A percentile compares a stretch with the other conserved stretches of the same genome.
These are phyloP conservation scores for Dermochelys coriacea DNA, from an alignment of 2,797 vertebrate genomes.

Conservation along the genomic window DNA sequence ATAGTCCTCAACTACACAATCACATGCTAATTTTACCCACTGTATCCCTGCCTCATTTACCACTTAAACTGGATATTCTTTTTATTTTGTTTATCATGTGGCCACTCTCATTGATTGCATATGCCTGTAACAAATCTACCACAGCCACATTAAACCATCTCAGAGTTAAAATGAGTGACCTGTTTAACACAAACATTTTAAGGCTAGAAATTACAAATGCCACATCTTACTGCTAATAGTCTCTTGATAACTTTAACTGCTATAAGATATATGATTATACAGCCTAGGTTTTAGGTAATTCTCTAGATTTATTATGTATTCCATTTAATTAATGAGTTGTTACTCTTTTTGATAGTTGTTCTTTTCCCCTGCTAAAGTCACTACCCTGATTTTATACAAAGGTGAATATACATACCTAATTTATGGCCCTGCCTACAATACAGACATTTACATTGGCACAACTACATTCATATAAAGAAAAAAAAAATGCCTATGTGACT, in stretches of 20 bases:
- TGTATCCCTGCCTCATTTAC: background rate
- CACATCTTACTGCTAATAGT: background rate
- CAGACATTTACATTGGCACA: background rate
- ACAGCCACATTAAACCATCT: constrained; percentile 2
- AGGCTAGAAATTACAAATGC: background rate
- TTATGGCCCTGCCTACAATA: accelerated
- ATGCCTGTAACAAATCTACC: background rate
- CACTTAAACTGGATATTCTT: background rate
- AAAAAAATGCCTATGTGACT: background rate
- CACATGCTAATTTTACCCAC: background rate
- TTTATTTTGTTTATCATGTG: background rate
- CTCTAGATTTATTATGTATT: constrained; percentile 4
- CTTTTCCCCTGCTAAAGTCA: background rate
- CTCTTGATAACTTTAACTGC: constrained; percentile 33
- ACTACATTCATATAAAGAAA: background rate
- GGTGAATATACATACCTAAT: background rate
- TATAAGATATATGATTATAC: background rate
- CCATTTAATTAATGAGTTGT: background rate
- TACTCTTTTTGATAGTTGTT: background rate
- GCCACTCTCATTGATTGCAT: background rate
- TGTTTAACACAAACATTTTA: background rate
- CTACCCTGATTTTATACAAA: background rate
- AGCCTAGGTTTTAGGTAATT: background rate
- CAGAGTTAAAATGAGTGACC: background rate
- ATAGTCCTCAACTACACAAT: background rate